Evolutionary conservation across 2,888 invertebrate species (phyloP).

Genomic region (Ceratothoa steindachneri): DNA sequence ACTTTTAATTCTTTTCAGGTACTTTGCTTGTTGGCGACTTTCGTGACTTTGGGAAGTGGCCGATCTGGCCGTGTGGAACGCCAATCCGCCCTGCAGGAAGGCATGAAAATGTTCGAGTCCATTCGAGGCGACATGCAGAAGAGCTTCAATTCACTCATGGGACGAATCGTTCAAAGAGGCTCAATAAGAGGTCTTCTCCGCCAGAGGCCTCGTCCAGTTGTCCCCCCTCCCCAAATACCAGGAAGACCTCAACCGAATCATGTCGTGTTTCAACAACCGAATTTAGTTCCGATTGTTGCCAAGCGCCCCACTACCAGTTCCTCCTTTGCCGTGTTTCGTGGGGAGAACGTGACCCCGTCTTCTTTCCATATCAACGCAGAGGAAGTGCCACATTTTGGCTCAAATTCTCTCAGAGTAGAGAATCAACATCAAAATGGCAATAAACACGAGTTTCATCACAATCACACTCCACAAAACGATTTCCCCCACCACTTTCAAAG

Average conservation of each 20-base stretch:
- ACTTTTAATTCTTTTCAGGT: neutral
- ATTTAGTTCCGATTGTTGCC: neutral
- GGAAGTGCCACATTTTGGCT: neutral
- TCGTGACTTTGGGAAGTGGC: neutral
- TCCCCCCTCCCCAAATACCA: neutral
- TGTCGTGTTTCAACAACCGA: neutral
- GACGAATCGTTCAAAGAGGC: neutral
- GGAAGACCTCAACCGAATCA: neutral
- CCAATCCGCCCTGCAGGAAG: neutral
- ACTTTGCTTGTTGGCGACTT: neutral
- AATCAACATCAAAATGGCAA: neutral
- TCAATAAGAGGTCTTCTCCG: neutral
- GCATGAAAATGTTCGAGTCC: neutral
- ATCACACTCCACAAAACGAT: neutral
- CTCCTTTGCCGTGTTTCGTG: neutral
- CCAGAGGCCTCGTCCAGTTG: neutral
- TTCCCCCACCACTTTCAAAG: neutral
- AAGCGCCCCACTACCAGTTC: neutral
- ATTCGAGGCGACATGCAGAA: neutral
- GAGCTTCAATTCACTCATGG: neutral
- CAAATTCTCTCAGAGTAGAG: neutral
- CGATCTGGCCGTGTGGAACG: neutral
- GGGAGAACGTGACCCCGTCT: neutral
- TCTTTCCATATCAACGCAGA: neutral
- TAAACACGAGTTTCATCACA: neutral